These are phyloP conservation scores for Lates calcarifer DNA, from an alignment of 2,113 vertebrate species.

Conservation along the genomic window DNA sequence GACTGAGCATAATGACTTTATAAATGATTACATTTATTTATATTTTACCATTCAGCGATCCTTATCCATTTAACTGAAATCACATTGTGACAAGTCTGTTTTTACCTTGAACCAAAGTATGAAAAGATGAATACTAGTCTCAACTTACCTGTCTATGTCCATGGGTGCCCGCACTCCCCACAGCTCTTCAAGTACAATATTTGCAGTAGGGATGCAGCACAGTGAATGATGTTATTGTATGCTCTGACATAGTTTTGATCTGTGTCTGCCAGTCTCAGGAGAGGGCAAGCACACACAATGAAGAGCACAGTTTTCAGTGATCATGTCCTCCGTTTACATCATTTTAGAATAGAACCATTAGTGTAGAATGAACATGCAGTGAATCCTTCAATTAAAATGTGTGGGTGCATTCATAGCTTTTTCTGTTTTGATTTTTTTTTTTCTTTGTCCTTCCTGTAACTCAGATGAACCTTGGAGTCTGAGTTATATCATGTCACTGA, in stretches of 20 bases:
- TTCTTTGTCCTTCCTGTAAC: conserved; percentile 12
- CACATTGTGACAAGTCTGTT: neutral
- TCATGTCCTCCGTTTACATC: neutral
- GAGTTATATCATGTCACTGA: conserved; percentile 60
- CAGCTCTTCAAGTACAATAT: conserved; percentile 17
- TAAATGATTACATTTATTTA: neutral
- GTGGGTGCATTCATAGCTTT: neutral
- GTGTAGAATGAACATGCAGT: neutral
- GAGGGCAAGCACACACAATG: neutral
- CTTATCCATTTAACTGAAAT: neutral
- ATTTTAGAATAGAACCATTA: too few species aligned
- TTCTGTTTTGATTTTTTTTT: neutral
- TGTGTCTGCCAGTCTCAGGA: neutral
- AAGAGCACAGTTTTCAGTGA: conserved; percentile 3
- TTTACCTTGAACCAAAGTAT: conserved; percentile 23
- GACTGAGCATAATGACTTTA: neutral
- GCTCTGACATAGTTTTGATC: conserved; percentile 32
- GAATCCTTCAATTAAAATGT: neutral
- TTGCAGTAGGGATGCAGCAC: neutral
- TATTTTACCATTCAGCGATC: neutral
- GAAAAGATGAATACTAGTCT: conserved; percentile 19
- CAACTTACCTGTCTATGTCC: conserved; percentile 14
- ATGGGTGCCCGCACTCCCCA: neutral
- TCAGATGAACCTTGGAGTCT: conserved; percentile 8
- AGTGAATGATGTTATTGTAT: conserved; percentile 30